Base-by-base conservation (phyloP, 2,888 invertebrate genomes). In the Tupiocoris notatus region DNA sequence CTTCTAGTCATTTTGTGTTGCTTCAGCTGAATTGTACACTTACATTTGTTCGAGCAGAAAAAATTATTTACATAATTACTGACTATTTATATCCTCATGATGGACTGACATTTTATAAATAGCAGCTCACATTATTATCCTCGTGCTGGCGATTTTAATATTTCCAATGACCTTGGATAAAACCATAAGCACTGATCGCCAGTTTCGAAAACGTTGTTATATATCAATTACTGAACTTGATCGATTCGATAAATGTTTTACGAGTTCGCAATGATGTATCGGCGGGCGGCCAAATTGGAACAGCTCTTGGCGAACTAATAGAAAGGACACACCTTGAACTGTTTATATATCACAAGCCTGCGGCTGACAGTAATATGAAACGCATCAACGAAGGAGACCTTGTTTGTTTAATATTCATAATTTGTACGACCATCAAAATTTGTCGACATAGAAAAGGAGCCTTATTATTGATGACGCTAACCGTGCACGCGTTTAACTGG, bases 361-460 rank as follows among this genome's bases (percentile, higher is more conserved):
- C 21, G 58, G 58, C 59, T 59, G 70, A 70, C 70, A 23, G 25
- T 70, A 22, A 24, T 70, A 23, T 70, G 68, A 57, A 22, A 58
- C 21, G 1, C 58, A 22, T 12, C 1, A 58, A 23, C 21, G 57
- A 22, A n/a, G n/a, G n/a, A n/a, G 18, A 39, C 6, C 59, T 59
- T 24, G 70, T 70, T 59, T 21, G 22, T 70, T 70, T 59, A 70
- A 59, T 70, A 70, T 70, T 70, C 70, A 70, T 70, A 70, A 70
- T 70, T 70, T 59, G 70, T 59, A 17, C 25, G 18, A 23, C 25
- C 70, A 59, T 70, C 70, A 59, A 70, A 70, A 70, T 70, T 70
- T 59, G 70, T 70, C 70, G 24, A 59, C 22, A 24, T 23, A n/a
- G 3, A 58, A n/a, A 68, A 57, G 16, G 23, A n/a, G 12, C 20